A percentile compares a stretch with the other conserved stretches of the same genome.
Conservation (phyloP, 92 coral and sea anemone genomes). For the Umimayanthus kanabou region DNA sequence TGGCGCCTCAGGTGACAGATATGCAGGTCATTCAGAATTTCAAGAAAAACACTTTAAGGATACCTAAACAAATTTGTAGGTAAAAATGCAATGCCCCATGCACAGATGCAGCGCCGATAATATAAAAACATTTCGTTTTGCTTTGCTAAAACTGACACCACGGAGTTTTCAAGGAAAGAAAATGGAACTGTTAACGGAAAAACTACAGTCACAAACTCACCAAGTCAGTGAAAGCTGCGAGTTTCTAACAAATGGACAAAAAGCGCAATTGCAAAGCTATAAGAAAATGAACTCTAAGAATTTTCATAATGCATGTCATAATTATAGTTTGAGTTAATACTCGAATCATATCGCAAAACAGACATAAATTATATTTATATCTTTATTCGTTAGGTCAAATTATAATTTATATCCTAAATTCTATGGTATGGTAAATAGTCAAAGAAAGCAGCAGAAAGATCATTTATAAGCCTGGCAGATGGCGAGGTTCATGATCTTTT, state of each 20-base stretch:
- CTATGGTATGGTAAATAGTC: no score
- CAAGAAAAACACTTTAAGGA: no score
- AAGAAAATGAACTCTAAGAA: no score
- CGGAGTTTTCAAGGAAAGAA: no score
- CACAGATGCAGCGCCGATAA: not conserved
- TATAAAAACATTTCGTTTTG: not conserved
- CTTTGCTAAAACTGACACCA: not conserved
- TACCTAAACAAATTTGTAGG: not conserved
- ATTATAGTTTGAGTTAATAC: no score
- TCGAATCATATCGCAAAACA: no score
- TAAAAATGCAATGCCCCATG: not conserved
- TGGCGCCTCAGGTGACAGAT: not conserved
- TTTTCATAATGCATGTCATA: no score
- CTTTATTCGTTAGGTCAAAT: no score
- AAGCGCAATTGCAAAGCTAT: not conserved
- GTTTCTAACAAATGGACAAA: not conserved
- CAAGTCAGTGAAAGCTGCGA: not conserved
- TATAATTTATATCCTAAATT: no score
- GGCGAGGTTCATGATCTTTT: not conserved
- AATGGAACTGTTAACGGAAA: not conserved
- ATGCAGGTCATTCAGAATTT: not conserved
- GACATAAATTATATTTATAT: no score
- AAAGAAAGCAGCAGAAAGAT: no score
- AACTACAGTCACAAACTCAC: not conserved
- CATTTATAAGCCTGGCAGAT: not conserved